Evolutionary conservation across 2,113 vertebrate genomes (phyloP), one percentile per base, ranked within the genome.

Genomic region (Nibea albiflora): DNA sequence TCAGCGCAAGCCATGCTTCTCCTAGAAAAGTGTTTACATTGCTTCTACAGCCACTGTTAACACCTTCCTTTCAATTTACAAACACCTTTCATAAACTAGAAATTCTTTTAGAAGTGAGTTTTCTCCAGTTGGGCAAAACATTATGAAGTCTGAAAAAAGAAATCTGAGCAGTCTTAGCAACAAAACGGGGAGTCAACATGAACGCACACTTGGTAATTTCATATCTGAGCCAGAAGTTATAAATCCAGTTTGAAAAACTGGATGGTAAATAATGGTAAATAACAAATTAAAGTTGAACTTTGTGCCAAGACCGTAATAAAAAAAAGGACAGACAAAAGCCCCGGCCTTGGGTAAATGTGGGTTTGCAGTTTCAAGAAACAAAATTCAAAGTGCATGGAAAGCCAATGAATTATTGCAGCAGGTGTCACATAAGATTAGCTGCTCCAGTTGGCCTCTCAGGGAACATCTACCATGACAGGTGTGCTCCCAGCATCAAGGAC

Each of bases 401-500:
- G 89, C 85, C 86, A 81, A 92, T 91, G 87, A 93, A 93, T 94
- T 92, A 94, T 94, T 93, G 78, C 91, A 90, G 93, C 90, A 89
- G 76, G 89, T 90, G 92, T 95, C 94, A 82, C 76, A 73, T 80
- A 62, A 89, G 89, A 95, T 94, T 89, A 95, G 85, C 87, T 85
- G 92, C 94, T 93, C 90, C 83, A 90, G 86, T 94, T 92, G 88
- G 88, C 85, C 87, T 90, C 89, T 88, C 82, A 79, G 91, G 91
- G 88, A 93, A 94, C 91, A 91, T 88, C 60, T 78, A 90, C 85
- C 86, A 80, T 93, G 94, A 95, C 93, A 93, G 92, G 93, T 93
- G 89, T 86, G 91, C 90, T 90, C 76, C 74, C 78, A 89, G 91
- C 90, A 85, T 89, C 85, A 89, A 92, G 88, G 89, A 85, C 82